Evolutionary conservation across 2,888 invertebrate genomes (phyloP), one percentile per base, ranked within the genome.

Genomic region (Coleophora deauratella): DNA sequence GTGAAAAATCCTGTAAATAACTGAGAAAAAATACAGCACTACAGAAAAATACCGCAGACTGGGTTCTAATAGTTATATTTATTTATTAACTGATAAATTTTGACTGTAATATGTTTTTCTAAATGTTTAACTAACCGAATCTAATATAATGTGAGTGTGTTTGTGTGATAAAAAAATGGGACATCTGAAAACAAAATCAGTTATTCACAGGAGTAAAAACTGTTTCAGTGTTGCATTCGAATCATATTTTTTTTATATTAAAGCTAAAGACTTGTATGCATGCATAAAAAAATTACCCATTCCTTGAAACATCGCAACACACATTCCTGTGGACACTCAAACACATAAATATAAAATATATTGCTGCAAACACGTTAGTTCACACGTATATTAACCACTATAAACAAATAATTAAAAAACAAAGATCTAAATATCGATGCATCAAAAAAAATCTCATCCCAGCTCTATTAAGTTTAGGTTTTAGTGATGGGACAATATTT

Each of bases 261-360:
- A 21, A 21, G 3, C 6, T 4, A 21, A 3, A 21, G 6, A 21
- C 21, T 21, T 21, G n/a, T n/a, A n/a, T 47, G 59, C 64, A 65
- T 60, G 61, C 80, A 81, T 69, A 65, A 63, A 65, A 65, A 64
- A 65, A 58, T 71, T 69, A 68, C 66, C 70, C 80, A 81, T 78
- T 76, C 76, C 73, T 66, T 62, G 65, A 59, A 70, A 77, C 69
- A 75, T 72, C 51, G 63, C 62, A 78, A 80, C 78, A 82, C 67
- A 72, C 81, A 84, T 80, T 80, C 78, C 78, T 72, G 81, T 75
- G 75, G 69, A 76, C 79, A 81, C 74, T 70, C 71, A 73, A 75
- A 78, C 72, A 77, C 69, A 64, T 61, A 66, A 66, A 71, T n/a
- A 68, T 31, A 45, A 41, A 37, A 34, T 33, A 33, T 39, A 39